These are phyloP conservation scores for Dysmachus trigonus DNA, from an alignment of 2,888 invertebrate genomes.

Conservation along the genomic window DNA sequence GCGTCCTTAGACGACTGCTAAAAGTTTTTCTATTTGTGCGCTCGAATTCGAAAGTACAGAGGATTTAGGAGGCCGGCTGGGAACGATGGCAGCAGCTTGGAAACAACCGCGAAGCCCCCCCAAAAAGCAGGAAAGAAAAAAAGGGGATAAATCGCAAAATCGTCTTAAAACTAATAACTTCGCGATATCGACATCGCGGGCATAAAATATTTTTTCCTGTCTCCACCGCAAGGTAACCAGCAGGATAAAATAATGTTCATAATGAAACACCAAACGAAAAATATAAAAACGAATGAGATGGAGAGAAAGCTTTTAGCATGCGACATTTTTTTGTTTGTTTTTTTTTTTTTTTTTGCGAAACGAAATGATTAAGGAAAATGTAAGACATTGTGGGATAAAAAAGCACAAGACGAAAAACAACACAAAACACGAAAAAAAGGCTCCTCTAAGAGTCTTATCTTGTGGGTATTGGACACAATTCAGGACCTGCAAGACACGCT, in stretches of 20 bases:
- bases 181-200: background rate
- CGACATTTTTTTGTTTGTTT: background rate
- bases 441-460: background rate
- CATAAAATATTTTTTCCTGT: background rate
- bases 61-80: background rate
- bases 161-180: slow-evolving; percentile 7
- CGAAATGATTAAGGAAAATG: background rate
- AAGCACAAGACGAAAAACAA: background rate
- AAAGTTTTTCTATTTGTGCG: slow-evolving; percentile 13
- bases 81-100: background rate
- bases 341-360: background rate
- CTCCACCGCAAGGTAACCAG: background rate
- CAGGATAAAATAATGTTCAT: background rate
- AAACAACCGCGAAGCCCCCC: background rate
- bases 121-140: background rate
- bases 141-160: background rate
- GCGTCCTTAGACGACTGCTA: background rate
- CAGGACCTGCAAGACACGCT: slow-evolving; percentile 87
- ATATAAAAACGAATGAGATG: slow-evolving; percentile 1
- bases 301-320: slow-evolving; percentile 26
- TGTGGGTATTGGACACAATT: background rate
- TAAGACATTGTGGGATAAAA: background rate
- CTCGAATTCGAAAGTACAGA: background rate
- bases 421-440: background rate
- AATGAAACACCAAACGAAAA: slow-evolving; percentile 15